Base-by-base conservation (phyloP, 2,888 invertebrate species). In the Ryuthela nishihirai region DNA sequence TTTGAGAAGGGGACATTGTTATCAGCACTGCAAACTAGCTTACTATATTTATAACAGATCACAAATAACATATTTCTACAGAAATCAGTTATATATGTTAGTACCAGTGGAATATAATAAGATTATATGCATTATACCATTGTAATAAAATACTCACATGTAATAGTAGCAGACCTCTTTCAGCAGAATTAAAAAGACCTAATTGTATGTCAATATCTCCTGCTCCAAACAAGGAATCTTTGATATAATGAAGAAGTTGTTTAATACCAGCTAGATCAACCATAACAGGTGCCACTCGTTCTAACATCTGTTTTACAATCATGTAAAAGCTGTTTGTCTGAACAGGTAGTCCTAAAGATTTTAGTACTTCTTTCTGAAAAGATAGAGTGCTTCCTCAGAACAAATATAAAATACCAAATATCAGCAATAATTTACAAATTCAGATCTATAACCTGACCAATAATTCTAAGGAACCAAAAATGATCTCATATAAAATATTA, bases 291-390 rank as follows among this genome's bases (percentile, higher is more conserved):
- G 94, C 94, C 12, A 94, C 88, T 55, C 97, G 81, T 75, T 97
- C 97, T 54, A 98, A 77, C 41, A 98, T 75, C 84, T 91, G 91
- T 78, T 97, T 97, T 35, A 97, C 88, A 1, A 92, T 93, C 73
- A 92, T 93, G 78, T 95, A 95, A 74, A 95, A 91, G 29, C 92
- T 77, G 76, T 95, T 94, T 2, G 93, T 92, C 86, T 93, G 93
- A 3, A 92, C 87, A 0, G 93, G 93, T 70, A 90, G 87, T 0
- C 95, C 97, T 3, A 97, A 80, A 74, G 93, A 94, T 75, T 94
- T 93, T 48, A 97, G 78, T 9, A 94, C 85, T 62, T 82, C 82
- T 61, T 84, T 85, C 61, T 64, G 21, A 18, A 54, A 47, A 20
- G 1, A 38, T 29, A 42, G 9, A 20, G 25, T 20, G 10, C 42